A percentile compares a stretch with the other conserved stretches of the same genome.
These are phyloP conservation scores for Hippopotamus amphibius DNA, from an alignment of 2,113 vertebrate genomes.

Conservation along the genomic window DNA sequence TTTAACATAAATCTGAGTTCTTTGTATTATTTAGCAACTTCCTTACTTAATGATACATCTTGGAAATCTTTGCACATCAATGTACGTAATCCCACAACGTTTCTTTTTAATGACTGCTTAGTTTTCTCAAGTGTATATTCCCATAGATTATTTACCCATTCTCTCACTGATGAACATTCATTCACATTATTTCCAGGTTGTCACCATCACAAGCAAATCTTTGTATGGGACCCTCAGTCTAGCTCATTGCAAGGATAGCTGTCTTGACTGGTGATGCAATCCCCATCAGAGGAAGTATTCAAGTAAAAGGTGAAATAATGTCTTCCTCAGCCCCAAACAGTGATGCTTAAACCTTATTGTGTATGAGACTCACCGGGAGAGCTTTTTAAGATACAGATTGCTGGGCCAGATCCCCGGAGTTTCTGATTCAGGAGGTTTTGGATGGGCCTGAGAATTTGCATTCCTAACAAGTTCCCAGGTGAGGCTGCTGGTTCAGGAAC, in stretches of 20 bases:
- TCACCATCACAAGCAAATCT: neutral
- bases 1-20: neutral
- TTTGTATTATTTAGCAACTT: neutral
- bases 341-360: neutral
- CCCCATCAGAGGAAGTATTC: neutral
- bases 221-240: neutral
- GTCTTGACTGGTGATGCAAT: neutral
- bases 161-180: neutral
- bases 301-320: conserved; percentile 16
- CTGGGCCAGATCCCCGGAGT: neutral
- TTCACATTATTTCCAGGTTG: neutral
- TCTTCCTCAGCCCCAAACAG: neutral
- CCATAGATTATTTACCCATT: neutral
- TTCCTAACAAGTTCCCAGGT: neutral
- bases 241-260: neutral
- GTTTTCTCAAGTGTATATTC: neutral
- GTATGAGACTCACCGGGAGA: neutral
- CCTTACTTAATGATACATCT: neutral
- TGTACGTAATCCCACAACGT: neutral
- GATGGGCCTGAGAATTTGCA: neutral
- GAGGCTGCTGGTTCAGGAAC: neutral
- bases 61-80: neutral
- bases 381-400: neutral
- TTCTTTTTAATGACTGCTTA: neutral
- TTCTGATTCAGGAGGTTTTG: neutral